A percentile compares a stretch with the other conserved stretches of the same genome.
Conservation (phyloP, 2,113 vertebrate genomes). For the Todiramphus saurophagus region DNA sequence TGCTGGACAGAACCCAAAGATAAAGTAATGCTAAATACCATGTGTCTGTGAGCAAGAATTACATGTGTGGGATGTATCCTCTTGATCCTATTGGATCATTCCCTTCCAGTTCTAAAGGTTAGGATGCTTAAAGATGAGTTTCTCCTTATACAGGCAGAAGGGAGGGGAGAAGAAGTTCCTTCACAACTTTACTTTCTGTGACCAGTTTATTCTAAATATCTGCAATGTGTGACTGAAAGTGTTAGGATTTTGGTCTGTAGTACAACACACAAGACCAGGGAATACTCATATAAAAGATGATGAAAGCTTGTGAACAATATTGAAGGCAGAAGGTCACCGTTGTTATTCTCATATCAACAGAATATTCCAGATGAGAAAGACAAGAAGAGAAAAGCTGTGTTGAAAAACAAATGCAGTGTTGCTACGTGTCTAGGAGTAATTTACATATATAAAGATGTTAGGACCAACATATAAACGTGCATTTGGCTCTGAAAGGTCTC, state of each 20-base stretch:
- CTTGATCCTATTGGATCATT: neutral
- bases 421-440: neutral
- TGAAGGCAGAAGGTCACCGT: neutral
- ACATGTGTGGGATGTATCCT: neutral
- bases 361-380: neutral
- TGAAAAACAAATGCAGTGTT: neutral
- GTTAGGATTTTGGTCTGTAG: neutral
- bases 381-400: neutral
- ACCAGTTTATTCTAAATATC: neutral
- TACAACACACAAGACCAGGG: neutral
- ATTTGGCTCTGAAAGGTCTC: neutral
- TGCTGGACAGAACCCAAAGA: neutral
- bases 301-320: neutral
- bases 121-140: neutral
- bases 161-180: neutral
- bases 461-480: neutral
- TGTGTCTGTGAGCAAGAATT: neutral
- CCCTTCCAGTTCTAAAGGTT: neutral
- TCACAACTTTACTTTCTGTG: neutral
- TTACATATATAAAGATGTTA: neutral
- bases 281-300: neutral
- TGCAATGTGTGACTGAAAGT: neutral
- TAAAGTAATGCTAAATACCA: neutral
- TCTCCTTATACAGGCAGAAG: neutral
- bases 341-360: neutral